Evolutionary conservation across 2,888 invertebrate genomes (phyloP).

Genomic region (Arrhopalites spinosus): DNA sequence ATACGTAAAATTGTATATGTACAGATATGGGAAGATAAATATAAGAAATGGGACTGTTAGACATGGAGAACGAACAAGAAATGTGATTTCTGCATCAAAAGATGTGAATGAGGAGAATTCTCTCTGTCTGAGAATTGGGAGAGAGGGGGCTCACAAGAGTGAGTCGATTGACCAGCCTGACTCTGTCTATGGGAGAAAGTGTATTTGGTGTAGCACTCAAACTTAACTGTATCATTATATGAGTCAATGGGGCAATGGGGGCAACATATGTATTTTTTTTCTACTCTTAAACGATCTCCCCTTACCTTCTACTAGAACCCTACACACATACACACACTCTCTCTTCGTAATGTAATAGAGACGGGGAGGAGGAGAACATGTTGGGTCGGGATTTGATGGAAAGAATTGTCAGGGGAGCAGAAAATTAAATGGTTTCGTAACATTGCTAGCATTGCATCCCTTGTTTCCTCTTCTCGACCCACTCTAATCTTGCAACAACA

Average conservation of each 20-base stretch:
- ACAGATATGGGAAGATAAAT: not conserved
- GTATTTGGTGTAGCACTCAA: no score
- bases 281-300: not conserved
- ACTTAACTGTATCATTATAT: not conserved
- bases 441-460: not conserved
- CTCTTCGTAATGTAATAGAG: not conserved
- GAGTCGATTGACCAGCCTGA: not conserved
- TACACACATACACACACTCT: not conserved
- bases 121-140: not conserved
- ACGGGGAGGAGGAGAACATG: not conserved
- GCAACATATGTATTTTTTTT: not conserved
- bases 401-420: constrained; percentile 4
- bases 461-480: not conserved
- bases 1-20: no score
- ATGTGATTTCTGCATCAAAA: constrained; percentile 1
- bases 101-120: not conserved
- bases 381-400: not conserved
- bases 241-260: not conserved
- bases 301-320: not conserved
- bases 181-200: no score
- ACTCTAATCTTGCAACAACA: not conserved
- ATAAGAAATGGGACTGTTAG: not conserved
- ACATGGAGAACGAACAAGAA: not conserved
- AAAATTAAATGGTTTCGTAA: constrained; percentile 3
- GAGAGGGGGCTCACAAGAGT: not conserved